These are phyloP conservation scores for Calameuta filiformis DNA, from an alignment of 2,888 invertebrate species.

Conservation along the genomic window DNA sequence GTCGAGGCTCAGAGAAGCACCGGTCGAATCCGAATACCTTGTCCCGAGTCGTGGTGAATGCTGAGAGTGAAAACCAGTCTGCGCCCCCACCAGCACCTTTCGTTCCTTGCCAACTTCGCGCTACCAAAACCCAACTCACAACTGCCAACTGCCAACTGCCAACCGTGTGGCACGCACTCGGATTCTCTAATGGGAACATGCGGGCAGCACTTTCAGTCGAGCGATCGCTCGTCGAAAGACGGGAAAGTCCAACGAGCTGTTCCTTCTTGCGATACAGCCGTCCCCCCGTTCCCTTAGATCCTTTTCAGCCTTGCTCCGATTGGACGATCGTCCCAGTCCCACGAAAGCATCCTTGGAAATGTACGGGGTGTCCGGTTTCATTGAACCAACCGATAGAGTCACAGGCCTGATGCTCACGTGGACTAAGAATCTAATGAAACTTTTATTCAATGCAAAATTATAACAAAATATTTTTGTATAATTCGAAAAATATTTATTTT, in stretches of 20 bases:
- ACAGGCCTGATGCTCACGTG: background rate
- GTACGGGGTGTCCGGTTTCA: background rate
- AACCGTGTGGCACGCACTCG: background rate
- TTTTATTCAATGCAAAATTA: background rate
- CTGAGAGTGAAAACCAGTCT: constrained; percentile 57
- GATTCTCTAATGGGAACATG: background rate
- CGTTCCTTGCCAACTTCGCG: constrained; percentile 50
- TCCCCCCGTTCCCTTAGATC: background rate
- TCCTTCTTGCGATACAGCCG: background rate
- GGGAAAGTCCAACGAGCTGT: background rate
- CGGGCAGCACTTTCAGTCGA: background rate
- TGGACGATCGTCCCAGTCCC: background rate
- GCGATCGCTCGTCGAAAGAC: background rate
- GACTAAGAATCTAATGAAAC: background rate
- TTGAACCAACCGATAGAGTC: background rate
- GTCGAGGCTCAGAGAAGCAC: constrained; percentile 26
- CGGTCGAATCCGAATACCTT: constrained; percentile 44
- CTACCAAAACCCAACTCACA: constrained; percentile 1
- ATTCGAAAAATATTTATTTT: no score
- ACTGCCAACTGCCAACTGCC: background rate
- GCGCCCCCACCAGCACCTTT: constrained; percentile 44
- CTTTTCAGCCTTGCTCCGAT: background rate
- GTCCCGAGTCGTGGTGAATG: constrained; percentile 45
- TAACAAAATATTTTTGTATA: background rate
- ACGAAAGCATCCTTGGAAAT: background rate